A percentile compares a stretch with the other conserved stretches of the same genome.
Evolutionary conservation across 2,888 invertebrate species (phyloP).

Genomic region (Meandrusa payeni): DNA sequence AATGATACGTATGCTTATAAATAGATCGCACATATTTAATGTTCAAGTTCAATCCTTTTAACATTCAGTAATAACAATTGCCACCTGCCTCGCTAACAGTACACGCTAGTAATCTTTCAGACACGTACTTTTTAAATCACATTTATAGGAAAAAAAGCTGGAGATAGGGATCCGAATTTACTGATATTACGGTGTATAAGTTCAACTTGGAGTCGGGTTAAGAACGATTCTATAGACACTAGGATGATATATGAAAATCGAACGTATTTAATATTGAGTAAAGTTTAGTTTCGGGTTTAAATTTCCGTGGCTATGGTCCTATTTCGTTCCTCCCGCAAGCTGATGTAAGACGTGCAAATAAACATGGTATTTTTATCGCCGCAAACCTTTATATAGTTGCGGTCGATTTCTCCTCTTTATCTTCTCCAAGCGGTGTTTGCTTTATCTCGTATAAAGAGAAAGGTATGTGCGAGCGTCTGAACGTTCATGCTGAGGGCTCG

Average conservation of each 20-base stretch:
- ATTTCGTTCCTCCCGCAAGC: conserved; percentile 51
- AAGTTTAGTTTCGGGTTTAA: conserved; percentile 48
- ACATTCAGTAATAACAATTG: conserved; percentile 40
- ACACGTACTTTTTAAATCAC: conserved; percentile 53
- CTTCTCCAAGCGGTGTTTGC: conserved; percentile 73
- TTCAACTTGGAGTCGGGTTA: conserved; percentile 46
- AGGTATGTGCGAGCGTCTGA: conserved; percentile 54
- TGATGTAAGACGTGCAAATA: conserved; percentile 80
- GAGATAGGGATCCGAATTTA: conserved; percentile 73
- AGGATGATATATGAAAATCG: conserved; percentile 39
- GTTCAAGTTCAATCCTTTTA: conserved; percentile 51
- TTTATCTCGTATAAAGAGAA: conserved; percentile 74
- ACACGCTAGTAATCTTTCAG: conserved; percentile 30
- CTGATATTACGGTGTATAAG: conserved; percentile 70
- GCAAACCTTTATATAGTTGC: conserved; percentile 80
- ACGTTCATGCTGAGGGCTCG: conserved; percentile 34
- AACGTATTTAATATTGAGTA: conserved; percentile 46
- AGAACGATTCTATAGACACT: conserved; percentile 39
- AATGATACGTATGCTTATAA: conserved; percentile 32
- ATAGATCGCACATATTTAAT: conserved; percentile 40
- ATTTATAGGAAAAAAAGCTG: conserved; percentile 59
- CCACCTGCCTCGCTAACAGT: conserved; percentile 45
- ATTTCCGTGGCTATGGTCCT: conserved; percentile 42
- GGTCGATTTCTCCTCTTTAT: conserved; percentile 79
- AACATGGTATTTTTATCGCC: conserved; percentile 79